A percentile compares a stretch with the other conserved stretches of the same genome.
These are phyloP conservation scores for Zaprionus africanus DNA, from an alignment of 1,140 invertebrate genomes.

Conservation along the genomic window DNA sequence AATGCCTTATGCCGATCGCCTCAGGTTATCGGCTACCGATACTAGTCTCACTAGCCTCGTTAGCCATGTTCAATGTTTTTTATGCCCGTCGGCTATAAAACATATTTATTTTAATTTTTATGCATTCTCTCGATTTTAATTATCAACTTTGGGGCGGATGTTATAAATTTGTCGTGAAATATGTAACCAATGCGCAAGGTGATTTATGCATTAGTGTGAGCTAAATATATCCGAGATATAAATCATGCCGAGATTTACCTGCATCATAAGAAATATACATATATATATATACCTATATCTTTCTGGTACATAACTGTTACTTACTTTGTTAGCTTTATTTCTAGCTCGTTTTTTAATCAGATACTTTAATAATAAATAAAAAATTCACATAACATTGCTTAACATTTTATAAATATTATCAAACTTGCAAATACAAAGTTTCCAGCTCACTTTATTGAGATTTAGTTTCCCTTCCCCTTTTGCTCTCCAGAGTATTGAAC, in stretches of 20 bases:
- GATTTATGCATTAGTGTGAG: neutral
- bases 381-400: neutral
- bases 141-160: neutral
- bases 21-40: neutral
- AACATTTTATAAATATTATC: too few species aligned
- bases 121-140: constrained; percentile 6
- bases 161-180: constrained; percentile 3
- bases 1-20: constrained; percentile 2
- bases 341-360: too few species aligned
- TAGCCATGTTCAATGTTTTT: constrained; percentile 40
- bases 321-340: too few species aligned
- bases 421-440: too few species aligned
- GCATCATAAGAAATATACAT: neutral
- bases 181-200: neutral
- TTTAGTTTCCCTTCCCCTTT: neutral
- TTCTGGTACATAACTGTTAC: too few species aligned
- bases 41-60: constrained; percentile 7
- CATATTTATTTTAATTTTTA: constrained; percentile 37
- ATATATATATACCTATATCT: too few species aligned
- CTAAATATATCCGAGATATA: neutral
- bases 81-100: constrained; percentile 39
- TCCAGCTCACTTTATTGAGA: neutral
- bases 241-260: neutral
- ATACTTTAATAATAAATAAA: too few species aligned
- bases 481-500: neutral